Conservation (phyloP, 2,888 invertebrate genomes). For the Acrobasis repandana region DNA sequence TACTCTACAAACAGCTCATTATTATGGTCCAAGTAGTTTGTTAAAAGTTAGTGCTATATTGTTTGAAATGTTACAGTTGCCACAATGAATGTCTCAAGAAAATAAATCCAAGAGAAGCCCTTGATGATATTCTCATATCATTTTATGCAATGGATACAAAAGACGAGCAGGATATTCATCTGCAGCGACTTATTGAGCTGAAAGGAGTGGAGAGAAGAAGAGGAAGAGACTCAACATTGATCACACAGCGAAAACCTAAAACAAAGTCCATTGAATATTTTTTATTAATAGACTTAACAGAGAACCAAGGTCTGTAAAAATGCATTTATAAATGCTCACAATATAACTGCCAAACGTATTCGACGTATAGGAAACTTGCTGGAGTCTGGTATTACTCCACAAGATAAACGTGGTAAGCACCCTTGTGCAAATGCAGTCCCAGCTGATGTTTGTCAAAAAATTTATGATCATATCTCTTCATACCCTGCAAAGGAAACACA, state of each 20-base stretch:
- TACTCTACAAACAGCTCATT: background rate
- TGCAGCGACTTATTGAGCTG: slow-evolving; percentile 15
- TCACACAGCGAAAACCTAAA: background rate
- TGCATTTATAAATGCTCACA: background rate
- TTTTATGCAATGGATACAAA: background rate
- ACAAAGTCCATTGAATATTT: background rate
- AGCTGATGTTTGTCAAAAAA: background rate
- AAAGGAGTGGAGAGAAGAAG: slow-evolving; percentile 11
- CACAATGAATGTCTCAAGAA: background rate
- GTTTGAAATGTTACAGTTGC: background rate
- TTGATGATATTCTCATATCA: slow-evolving; percentile 5
- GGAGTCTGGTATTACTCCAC: background rate
- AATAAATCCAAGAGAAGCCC: slow-evolving; percentile 7
- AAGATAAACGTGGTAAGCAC: background rate
- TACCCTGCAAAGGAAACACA: background rate
- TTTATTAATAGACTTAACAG: background rate
- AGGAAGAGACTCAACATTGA: background rate
- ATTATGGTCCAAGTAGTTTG: background rate
- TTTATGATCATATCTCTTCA: background rate
- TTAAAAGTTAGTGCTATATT: no score
- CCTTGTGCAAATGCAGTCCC: slow-evolving; percentile 1
- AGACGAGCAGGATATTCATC: slow-evolving; percentile 20
- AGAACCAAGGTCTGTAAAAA: background rate
- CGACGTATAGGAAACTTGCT: background rate
- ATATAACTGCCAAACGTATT: background rate